phyloP scores from a whole-genome alignment of 2,888 invertebrate genomes.

The Pristionchus japonicus region DNA sequence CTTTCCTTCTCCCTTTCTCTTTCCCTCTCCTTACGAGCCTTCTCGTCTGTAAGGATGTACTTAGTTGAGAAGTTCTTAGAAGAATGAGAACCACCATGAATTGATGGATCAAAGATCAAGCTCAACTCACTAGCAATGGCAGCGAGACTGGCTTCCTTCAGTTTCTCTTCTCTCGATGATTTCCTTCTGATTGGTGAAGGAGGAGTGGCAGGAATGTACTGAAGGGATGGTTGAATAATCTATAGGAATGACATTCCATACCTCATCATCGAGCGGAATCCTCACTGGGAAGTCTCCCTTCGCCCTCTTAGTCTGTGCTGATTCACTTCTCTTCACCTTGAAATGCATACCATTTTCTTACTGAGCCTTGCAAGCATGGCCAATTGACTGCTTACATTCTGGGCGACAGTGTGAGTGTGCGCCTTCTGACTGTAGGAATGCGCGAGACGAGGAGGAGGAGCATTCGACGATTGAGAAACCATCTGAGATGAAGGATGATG shows the following conservation, averaged over 20 bases:
- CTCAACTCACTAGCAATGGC: conserved; percentile 24
- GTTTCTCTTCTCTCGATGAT: conserved; percentile 21
- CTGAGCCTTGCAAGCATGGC: no score
- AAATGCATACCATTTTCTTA: no score
- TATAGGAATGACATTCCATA: background rate
- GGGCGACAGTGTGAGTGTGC: background rate
- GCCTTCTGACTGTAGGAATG: background rate
- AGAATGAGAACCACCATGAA: no score
- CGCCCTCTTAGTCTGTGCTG: background rate
- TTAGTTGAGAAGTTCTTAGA: no score
- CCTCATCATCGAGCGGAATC: conserved; percentile 8
- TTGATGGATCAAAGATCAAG: background rate
- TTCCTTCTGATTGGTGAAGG: conserved; percentile 24
- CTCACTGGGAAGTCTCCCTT: conserved; percentile 14
- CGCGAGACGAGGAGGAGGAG: background rate
- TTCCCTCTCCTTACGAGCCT: background rate
- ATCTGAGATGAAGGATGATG: background rate
- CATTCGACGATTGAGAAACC: background rate
- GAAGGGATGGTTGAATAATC: no score
- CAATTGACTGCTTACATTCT: background rate
- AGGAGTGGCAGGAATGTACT: conserved; percentile 9
- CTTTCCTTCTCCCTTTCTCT: background rate
- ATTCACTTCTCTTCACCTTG: conserved; percentile 30
- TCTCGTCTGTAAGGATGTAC: no score
- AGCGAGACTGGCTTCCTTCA: conserved; percentile 37